Conservation (phyloP, 2,888 invertebrate genomes). For the Lottia scabra region DNA sequence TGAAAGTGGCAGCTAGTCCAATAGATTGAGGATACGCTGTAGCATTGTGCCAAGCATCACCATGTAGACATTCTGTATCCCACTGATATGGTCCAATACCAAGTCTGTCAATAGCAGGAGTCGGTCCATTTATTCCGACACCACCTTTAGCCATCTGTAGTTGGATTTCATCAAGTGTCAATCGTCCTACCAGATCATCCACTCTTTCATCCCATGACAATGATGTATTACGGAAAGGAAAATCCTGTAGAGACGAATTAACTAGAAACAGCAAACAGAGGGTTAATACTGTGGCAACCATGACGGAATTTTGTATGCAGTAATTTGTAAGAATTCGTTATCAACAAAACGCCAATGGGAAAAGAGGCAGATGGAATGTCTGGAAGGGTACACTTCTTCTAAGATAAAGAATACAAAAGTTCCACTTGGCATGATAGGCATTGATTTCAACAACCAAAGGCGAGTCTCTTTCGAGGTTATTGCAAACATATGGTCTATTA, state of each 20-base stretch:
- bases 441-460: too few relatives aligned
- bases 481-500: too few relatives aligned
- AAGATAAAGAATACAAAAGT: too few relatives aligned
- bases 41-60: constrained; percentile 46
- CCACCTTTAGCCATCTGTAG: constrained; percentile 43
- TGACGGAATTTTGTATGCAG: too few relatives aligned
- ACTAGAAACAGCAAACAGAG: background rate
- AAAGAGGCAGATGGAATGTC: too few relatives aligned
- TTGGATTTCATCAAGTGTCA: constrained; percentile 52
- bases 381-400: too few relatives aligned
- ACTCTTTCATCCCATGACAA: constrained; percentile 51
- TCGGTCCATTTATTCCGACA: constrained; percentile 36
- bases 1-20: constrained; percentile 57
- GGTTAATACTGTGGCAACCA: too few relatives aligned
- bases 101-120: constrained; percentile 48
- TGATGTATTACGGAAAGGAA: constrained; percentile 49
- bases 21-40: constrained; percentile 57
- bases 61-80: constrained; percentile 56
- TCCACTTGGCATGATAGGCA: too few relatives aligned
- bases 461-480: too few relatives aligned
- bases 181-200: constrained; percentile 50
- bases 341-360: too few relatives aligned
- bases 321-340: too few relatives aligned
- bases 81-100: constrained; percentile 53
- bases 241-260: background rate